phyloP scores from a whole-genome alignment of 2,113 vertebrate species.

The Rutilus rutilus region DNA sequence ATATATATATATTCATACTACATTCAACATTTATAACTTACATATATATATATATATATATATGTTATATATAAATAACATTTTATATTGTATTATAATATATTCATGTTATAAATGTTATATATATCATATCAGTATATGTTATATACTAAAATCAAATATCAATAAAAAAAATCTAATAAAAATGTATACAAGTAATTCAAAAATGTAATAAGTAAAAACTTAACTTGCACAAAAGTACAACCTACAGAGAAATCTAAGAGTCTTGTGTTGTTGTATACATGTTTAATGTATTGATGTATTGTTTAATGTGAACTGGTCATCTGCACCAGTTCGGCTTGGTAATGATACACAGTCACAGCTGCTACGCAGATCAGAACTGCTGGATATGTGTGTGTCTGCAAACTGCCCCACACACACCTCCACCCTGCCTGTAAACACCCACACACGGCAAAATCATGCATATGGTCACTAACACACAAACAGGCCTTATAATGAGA shows the following conservation, averaged over 20 bases:
- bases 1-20: no score
- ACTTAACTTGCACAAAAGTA: neutral
- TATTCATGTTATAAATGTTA: no score
- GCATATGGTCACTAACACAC: constrained; percentile 22
- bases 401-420: constrained; percentile 56
- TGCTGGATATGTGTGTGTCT: constrained; percentile 66
- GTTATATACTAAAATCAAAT: no score
- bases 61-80: no score
- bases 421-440: constrained; percentile 71
- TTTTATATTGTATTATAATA: no score
- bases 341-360: constrained; percentile 60
- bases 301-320: constrained; percentile 41
- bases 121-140: no score
- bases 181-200: no score
- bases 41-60: no score
- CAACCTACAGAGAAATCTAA: neutral
- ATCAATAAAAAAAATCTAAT: no score
- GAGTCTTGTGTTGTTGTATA: constrained; percentile 10
- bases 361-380: constrained; percentile 67
- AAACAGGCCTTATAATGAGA: neutral
- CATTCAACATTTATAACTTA: no score
- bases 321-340: constrained; percentile 61
- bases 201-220: no score
- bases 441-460: constrained; percentile 43
- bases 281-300: constrained; percentile 18